A percentile compares a stretch with the other conserved stretches of the same genome.
These are phyloP conservation scores for Lagopus leucura DNA, from an alignment of 2,113 vertebrate species.

Conservation along the genomic window DNA sequence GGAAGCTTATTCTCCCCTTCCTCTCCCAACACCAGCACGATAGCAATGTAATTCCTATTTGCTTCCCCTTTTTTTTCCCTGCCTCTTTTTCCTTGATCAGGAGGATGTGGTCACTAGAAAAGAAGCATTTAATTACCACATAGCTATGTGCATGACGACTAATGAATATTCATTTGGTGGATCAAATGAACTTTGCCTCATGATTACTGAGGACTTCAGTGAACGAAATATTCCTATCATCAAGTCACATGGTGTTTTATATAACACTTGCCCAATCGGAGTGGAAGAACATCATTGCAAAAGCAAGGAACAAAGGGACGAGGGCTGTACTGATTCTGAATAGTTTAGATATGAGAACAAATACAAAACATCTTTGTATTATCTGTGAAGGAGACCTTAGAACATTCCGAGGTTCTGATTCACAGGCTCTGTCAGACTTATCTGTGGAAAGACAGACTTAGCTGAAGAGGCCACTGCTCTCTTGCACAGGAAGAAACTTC, in stretches of 20 bases:
- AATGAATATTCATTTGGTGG: constrained; percentile 38
- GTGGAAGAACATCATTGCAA: background rate
- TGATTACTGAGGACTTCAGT: constrained; percentile 31
- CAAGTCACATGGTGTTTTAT: constrained; percentile 18
- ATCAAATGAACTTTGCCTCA: constrained; percentile 29
- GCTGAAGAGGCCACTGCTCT: background rate
- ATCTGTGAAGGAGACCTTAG: background rate
- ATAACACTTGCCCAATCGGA: background rate
- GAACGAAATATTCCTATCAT: constrained; percentile 2
- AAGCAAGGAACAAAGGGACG: background rate
- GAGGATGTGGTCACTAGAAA: background rate
- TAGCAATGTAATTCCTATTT: background rate
- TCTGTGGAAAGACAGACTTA: background rate
- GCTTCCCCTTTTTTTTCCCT: background rate
- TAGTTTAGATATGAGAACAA: background rate
- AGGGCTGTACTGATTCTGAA: background rate
- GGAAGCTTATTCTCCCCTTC: background rate
- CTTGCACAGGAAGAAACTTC: background rate
- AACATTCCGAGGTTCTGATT: background rate
- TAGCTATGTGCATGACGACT: background rate
- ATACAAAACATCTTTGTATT: background rate
- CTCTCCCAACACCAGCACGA: background rate
- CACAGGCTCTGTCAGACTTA: background rate
- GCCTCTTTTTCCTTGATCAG: background rate
- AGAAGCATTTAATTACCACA: constrained; percentile 37